These are phyloP conservation scores for Pangasius larnaudii DNA, from an alignment of 2,797 vertebrate genomes.

Conservation along the genomic window DNA sequence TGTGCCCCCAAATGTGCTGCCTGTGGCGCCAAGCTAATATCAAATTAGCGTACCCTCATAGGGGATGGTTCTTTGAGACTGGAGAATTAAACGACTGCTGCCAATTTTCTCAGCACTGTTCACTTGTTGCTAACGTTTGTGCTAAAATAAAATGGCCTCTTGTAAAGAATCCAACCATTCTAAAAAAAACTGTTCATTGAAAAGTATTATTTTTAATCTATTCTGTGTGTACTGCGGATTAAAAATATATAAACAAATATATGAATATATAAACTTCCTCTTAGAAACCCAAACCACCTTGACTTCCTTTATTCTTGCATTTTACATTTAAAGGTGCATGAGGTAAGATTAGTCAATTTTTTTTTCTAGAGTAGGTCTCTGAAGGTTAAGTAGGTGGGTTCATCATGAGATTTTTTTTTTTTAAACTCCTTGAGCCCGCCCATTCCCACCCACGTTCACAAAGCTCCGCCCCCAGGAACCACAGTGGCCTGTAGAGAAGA, in stretches of 20 bases:
- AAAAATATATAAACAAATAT: neutral
- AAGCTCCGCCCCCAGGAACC: neutral
- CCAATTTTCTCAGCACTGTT: neutral
- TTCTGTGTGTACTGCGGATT: neutral
- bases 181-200: neutral
- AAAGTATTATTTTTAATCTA: neutral
- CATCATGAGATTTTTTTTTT: neutral
- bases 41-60: constrained; percentile 34
- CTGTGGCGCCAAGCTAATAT: constrained; percentile 29
- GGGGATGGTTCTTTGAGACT: neutral
- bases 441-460: neutral
- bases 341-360: neutral
- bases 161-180: neutral
- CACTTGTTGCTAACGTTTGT: neutral
- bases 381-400: neutral
- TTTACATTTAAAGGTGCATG: neutral
- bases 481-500: neutral
- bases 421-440: neutral
- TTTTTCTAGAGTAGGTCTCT: neutral
- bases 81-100: constrained; percentile 7
- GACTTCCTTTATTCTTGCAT: neutral
- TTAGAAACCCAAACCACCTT: neutral
- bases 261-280: no score
- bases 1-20: constrained; percentile 21
- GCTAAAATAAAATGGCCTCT: neutral